Evolutionary conservation across 2,113 vertebrate species (phyloP).

Genomic region (Elanoides forficatus): DNA sequence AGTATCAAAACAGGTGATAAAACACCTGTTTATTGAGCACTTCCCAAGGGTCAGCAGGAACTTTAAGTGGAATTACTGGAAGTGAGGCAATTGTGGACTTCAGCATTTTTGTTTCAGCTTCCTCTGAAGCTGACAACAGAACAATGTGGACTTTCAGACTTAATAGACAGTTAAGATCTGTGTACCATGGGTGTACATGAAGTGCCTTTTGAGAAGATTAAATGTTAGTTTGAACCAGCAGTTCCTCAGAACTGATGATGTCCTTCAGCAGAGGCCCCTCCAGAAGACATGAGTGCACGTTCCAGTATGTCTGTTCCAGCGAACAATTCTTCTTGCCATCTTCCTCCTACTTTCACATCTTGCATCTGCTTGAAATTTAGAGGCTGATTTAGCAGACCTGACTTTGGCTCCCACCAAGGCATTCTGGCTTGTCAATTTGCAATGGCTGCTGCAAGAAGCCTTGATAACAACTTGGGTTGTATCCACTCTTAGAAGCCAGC

Average conservation of each 20-base stretch:
- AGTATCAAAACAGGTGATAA: background rate
- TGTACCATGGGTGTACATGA: background rate
- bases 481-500: background rate
- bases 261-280: background rate
- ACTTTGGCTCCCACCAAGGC: background rate
- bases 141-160: background rate
- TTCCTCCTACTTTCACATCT: background rate
- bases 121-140: background rate
- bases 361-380: conserved; percentile 22
- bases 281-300: background rate
- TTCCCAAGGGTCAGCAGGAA: background rate
- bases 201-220: background rate
- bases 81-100: background rate
- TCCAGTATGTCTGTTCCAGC: background rate
- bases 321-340: background rate
- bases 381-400: background rate
- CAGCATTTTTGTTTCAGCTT: background rate
- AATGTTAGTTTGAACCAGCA: background rate
- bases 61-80: background rate
- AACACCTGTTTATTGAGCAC: background rate
- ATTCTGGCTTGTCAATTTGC: background rate
- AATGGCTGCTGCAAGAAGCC: background rate
- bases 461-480: background rate
- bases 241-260: background rate
- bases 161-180: background rate